Evolutionary conservation across 2,888 invertebrate genomes (phyloP).

Genomic region (Coecobrya sp.): DNA sequence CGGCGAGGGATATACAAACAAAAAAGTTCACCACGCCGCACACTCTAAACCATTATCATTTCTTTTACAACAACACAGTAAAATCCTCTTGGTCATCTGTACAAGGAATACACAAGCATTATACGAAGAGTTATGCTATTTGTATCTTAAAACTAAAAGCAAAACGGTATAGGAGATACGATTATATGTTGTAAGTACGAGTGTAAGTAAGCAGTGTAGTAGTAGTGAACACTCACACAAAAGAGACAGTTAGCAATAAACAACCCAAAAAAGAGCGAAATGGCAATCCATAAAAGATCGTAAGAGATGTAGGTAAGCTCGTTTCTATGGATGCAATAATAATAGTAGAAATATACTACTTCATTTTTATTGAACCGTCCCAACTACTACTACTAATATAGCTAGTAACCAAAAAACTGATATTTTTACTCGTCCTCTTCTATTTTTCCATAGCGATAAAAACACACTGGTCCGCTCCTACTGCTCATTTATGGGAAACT

Average conservation of each 20-base stretch:
- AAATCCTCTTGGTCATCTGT: slow-evolving; percentile 31
- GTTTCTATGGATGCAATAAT: slow-evolving; percentile 29
- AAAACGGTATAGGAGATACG: not conserved
- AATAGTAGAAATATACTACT: slow-evolving; percentile 61
- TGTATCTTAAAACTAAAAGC: slow-evolving; percentile 17
- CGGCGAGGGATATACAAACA: not conserved
- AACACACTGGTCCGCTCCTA: slow-evolving; percentile 39
- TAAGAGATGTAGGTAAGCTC: slow-evolving; percentile 66
- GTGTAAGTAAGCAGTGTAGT: not conserved
- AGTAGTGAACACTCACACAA: slow-evolving; percentile 49
- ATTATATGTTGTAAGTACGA: not conserved
- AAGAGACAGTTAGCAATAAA: slow-evolving; percentile 79
- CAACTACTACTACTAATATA: not conserved
- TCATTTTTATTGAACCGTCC: slow-evolving; percentile 78
- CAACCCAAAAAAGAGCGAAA: slow-evolving; percentile 71
- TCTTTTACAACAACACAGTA: slow-evolving; percentile 18
- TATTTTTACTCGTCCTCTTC: not conserved
- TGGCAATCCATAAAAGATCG: slow-evolving; percentile 78
- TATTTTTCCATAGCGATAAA: slow-evolving; percentile 18
- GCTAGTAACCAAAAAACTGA: not conserved
- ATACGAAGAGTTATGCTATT: slow-evolving; percentile 22
- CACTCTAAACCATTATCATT: slow-evolving; percentile 7
- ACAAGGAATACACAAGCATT: not conserved
- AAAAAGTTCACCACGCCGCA: not conserved
- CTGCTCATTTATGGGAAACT: slow-evolving; percentile 75